Conservation (phyloP, 1,140 invertebrate species). For the Hypothenemus hampei region DNA sequence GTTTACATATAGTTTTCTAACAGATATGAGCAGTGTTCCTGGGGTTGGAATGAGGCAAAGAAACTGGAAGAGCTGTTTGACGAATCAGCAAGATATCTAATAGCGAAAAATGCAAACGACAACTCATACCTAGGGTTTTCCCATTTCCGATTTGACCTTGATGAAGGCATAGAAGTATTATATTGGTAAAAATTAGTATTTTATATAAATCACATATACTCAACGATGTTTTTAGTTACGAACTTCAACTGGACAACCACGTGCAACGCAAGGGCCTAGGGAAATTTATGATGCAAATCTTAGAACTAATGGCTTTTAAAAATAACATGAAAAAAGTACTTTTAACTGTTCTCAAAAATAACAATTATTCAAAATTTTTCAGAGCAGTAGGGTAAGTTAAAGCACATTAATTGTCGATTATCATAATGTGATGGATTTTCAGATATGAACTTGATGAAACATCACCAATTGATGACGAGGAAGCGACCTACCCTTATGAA, state of each 20-base stretch:
- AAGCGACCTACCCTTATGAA: constrained; percentile 50
- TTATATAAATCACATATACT: too few relatives aligned
- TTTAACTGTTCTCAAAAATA: constrained; percentile 76
- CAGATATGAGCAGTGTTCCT: constrained; percentile 65
- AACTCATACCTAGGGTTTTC: constrained; percentile 52
- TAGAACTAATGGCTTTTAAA: constrained; percentile 69
- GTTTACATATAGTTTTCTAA: too few relatives aligned
- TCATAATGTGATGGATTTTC: too few relatives aligned
- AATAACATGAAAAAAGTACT: constrained; percentile 73
- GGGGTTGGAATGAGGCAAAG: constrained; percentile 67
- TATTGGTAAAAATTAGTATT: too few relatives aligned
- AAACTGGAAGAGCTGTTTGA: constrained; percentile 70
- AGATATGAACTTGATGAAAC: constrained; percentile 47
- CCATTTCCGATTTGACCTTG: constrained; percentile 77
- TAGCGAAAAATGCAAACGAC: constrained; percentile 51
- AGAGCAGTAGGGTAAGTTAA: constrained; percentile 58
- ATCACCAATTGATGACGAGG: constrained; percentile 48
- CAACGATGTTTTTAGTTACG: constrained; percentile 60
- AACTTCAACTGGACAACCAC: constrained; percentile 68
- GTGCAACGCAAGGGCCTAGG: constrained; percentile 69
- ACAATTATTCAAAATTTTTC: constrained; percentile 68
- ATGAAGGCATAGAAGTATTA: constrained; percentile 68
- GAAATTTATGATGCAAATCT: constrained; percentile 70
- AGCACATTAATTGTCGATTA: not conserved
- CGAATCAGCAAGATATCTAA: constrained; percentile 64